These are phyloP conservation scores for Chaetodon trifascialis DNA, from an alignment of 2,113 vertebrate genomes.

Conservation along the genomic window DNA sequence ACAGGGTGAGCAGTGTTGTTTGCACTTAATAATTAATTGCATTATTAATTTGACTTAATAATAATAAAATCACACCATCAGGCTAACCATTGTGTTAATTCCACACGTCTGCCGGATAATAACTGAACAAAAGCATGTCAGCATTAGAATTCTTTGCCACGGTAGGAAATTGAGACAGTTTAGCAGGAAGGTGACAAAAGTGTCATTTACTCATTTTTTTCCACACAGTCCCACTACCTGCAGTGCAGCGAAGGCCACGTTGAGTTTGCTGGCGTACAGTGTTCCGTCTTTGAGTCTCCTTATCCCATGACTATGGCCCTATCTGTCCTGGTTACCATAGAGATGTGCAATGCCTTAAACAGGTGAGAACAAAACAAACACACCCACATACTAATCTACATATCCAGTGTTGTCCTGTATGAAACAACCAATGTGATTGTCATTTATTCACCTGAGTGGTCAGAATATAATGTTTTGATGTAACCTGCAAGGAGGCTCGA, in stretches of 20 bases:
- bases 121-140: background rate
- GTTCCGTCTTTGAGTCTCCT: conserved; percentile 86
- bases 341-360: conserved; percentile 88
- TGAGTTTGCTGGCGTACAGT: conserved; percentile 86
- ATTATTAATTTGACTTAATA: background rate
- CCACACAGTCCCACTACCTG: conserved; percentile 83
- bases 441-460: background rate
- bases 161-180: background rate
- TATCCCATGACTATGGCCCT: conserved; percentile 88
- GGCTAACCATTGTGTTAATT: background rate
- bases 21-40: background rate
- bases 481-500: background rate
- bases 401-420: background rate
- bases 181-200: background rate
- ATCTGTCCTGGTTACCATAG: conserved; percentile 87
- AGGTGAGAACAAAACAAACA: conserved; percentile 70
- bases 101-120: background rate
- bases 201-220: background rate
- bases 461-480: background rate
- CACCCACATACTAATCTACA: background rate
- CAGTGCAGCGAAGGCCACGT: conserved; percentile 84
- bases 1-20: background rate
- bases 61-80: background rate
- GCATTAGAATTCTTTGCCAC: background rate
- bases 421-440: background rate